Conservation (phyloP, 2,797 vertebrate genomes). For the Chloroceryle inda region DNA sequence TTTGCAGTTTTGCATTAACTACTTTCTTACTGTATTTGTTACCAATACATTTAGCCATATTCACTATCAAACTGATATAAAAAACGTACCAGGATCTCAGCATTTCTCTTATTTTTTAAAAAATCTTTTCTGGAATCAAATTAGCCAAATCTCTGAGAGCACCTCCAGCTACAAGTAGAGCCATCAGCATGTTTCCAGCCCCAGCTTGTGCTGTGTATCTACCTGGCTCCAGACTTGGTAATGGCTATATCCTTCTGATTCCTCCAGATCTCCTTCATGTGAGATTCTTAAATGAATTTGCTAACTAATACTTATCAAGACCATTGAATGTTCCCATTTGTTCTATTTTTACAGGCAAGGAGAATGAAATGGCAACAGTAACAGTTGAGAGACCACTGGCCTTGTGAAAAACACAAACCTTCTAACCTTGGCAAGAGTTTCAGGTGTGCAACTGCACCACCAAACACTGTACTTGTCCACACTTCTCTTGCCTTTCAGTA, state of each 20-base stretch:
- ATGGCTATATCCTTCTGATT: not conserved
- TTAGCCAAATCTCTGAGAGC: not conserved
- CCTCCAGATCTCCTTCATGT: not conserved
- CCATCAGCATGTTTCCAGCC: not conserved
- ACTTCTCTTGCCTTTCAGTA: not conserved
- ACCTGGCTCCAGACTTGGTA: not conserved
- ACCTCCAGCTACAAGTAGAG: not conserved
- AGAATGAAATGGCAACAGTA: not conserved
- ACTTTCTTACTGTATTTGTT: not conserved
- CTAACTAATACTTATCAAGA: not conserved
- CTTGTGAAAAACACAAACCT: not conserved
- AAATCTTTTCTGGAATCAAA: not conserved
- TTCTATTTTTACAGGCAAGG: not conserved
- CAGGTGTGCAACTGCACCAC: fast-evolving
- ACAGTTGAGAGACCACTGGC: not conserved
- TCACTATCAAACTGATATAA: not conserved
- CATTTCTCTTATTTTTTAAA: not conserved
- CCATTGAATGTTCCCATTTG: not conserved
- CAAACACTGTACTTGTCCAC: not conserved
- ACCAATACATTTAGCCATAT: not conserved
- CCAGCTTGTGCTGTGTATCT: not conserved
- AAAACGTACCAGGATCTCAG: not conserved
- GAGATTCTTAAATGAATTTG: not conserved
- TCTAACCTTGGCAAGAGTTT: not conserved
- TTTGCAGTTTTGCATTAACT: not conserved